These are phyloP conservation scores for Ctena decussata DNA, from an alignment of 2,888 invertebrate genomes.

Conservation along the genomic window DNA sequence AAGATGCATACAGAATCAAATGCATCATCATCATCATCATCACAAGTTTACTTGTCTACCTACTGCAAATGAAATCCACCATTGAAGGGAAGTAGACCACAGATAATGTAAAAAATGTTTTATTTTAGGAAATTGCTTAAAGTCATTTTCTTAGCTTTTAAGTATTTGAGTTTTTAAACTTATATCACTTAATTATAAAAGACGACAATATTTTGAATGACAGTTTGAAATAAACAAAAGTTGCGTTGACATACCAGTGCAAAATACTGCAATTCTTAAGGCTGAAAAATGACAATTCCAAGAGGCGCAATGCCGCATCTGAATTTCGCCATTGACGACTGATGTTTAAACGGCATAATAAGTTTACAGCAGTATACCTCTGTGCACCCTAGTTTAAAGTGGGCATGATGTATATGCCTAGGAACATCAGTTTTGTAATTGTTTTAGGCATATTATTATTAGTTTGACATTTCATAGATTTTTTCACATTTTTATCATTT, in stretches of 20 bases:
- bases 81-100: not conserved
- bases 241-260: too few relatives aligned
- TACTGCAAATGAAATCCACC: slow-evolving; percentile 27
- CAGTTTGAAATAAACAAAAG: too few relatives aligned
- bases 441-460: not conserved
- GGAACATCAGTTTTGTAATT: not conserved
- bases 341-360: not conserved
- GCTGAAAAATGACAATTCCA: too few relatives aligned
- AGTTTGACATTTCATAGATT: not conserved
- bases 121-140: too few relatives aligned
- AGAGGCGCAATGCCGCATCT: not conserved
- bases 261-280: too few relatives aligned
- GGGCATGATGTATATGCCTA: not conserved
- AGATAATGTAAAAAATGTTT: not conserved
- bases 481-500: not conserved
- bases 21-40: not conserved
- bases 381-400: not conserved
- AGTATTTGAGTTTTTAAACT: too few relatives aligned
- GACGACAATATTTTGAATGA: too few relatives aligned
- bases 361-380: not conserved
- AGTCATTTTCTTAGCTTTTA: not conserved
- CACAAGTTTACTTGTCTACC: not conserved
- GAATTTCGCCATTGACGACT: not conserved
- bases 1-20: not conserved
- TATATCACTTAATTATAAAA: not conserved